phyloP scores from a whole-genome alignment of 2,888 invertebrate species.

The Hemaris fuciformis region DNA sequence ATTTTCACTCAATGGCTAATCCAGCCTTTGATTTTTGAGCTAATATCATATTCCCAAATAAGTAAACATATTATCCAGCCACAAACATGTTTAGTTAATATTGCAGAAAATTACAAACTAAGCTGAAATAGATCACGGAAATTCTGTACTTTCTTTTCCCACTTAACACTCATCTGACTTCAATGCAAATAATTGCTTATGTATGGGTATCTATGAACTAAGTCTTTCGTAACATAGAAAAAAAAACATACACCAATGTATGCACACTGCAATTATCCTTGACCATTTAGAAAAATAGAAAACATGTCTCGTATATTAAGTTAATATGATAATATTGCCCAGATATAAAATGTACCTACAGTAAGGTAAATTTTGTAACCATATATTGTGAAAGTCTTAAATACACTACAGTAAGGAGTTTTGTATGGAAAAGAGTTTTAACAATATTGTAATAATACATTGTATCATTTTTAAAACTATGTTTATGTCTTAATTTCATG shows the following conservation, averaged over 20 bases:
- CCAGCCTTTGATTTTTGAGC: neutral
- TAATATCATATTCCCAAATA: neutral
- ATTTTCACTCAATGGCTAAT: neutral
- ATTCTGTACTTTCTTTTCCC: neutral
- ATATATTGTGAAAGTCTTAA: neutral
- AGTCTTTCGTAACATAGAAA: constrained; percentile 1
- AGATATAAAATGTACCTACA: neutral
- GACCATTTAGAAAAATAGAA: constrained; percentile 10
- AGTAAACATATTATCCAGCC: neutral
- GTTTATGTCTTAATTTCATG: neutral
- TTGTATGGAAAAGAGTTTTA: neutral
- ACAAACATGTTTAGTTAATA: neutral
- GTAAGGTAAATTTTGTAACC: neutral
- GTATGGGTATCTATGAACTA: neutral
- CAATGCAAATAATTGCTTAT: constrained; percentile 6
- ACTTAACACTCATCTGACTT: neutral
- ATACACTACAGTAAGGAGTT: neutral
- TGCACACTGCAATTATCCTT: neutral
- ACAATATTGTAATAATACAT: neutral
- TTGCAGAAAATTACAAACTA: neutral
- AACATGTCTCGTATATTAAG: neutral
- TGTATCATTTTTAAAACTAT: constrained; percentile 3
- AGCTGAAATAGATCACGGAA: neutral
- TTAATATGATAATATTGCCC: constrained; percentile 3
- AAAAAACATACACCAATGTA: neutral